Evolutionary conservation across 2,888 invertebrate species (phyloP).

Genomic region (Antheraea yamamai): DNA sequence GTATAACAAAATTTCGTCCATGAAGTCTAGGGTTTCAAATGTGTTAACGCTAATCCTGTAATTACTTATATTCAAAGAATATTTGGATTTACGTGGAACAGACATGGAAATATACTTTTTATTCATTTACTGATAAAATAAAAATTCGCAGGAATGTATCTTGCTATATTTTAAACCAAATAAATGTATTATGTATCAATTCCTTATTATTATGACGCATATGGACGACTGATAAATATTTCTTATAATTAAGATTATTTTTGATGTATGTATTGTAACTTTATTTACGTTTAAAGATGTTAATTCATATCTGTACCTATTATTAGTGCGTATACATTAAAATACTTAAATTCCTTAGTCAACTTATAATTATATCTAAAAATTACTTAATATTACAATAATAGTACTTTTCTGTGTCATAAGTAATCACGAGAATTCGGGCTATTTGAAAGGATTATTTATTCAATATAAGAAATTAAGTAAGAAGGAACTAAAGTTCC

Average conservation of each 20-base stretch:
- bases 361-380: too few species aligned
- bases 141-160: background rate
- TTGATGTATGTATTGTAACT: background rate
- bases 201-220: background rate
- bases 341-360: background rate
- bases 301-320: too few species aligned
- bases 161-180: background rate
- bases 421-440: constrained; percentile 6
- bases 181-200: background rate
- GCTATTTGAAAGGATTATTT: constrained; percentile 26
- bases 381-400: background rate
- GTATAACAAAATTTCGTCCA: too few species aligned
- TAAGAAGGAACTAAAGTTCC: constrained; percentile 55
- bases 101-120: too few species aligned
- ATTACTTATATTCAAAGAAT: too few species aligned
- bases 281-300: background rate
- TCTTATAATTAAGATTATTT: background rate
- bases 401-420: background rate
- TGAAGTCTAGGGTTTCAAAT: too few species aligned
- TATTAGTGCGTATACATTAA: background rate
- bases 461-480: constrained; percentile 46
- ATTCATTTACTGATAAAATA: too few species aligned
- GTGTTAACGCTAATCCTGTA: too few species aligned
- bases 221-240: background rate
- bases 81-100: too few species aligned